Conservation (phyloP, 2,888 invertebrate species). For the Orthosia cruda region DNA sequence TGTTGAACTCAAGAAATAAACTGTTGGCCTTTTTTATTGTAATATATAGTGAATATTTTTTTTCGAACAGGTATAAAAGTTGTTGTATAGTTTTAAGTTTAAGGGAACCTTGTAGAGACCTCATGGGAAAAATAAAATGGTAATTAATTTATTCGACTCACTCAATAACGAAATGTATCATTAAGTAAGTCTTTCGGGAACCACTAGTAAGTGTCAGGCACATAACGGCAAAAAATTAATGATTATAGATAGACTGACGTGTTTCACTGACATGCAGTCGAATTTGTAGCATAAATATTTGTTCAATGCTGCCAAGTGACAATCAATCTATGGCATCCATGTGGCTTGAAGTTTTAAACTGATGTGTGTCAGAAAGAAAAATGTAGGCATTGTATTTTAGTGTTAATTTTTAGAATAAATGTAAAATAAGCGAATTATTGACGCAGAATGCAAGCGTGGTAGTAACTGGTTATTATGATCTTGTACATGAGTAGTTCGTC, state of each 20-base stretch:
- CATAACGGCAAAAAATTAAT: background rate
- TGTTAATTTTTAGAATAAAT: background rate
- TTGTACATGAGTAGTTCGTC: background rate
- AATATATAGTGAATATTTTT: background rate
- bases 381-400: conserved; percentile 30
- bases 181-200: background rate
- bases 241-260: background rate
- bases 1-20: conserved; percentile 29
- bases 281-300: conserved; percentile 33
- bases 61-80: background rate
- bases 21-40: background rate
- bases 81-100: conserved; percentile 9
- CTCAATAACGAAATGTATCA: conserved; percentile 2
- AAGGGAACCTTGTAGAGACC: background rate
- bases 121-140: conserved; percentile 9
- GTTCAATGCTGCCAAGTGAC: conserved; percentile 27
- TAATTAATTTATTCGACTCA: conserved; percentile 16
- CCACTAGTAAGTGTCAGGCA: background rate
- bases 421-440: background rate
- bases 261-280: conserved; percentile 25
- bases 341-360: conserved; percentile 34
- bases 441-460: background rate
- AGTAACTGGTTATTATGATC: background rate
- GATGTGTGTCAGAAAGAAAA: conserved; percentile 26
- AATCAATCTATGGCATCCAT: conserved; percentile 30